Evolutionary conservation across 1,140 invertebrate genomes (phyloP).

Genomic region (Nasonia longicornis): DNA sequence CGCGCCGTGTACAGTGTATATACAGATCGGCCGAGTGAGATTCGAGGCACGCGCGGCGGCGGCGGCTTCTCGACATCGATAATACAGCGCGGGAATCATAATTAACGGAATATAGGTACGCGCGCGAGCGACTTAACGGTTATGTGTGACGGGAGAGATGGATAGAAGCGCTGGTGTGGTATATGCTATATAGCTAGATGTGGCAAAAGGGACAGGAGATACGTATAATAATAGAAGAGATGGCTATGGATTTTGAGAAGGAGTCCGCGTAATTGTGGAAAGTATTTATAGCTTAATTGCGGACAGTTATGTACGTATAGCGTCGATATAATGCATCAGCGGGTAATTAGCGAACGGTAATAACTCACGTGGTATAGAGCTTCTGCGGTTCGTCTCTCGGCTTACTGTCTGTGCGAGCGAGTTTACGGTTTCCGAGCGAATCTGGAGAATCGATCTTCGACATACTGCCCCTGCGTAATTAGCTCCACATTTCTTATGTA

Average conservation of each 20-base stretch:
- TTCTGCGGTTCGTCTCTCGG: neutral
- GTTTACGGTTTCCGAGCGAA: neutral
- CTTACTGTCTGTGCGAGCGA: neutral
- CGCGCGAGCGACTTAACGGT: neutral
- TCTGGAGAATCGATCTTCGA: neutral
- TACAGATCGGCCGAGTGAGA: constrained; percentile 9
- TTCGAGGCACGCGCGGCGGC: constrained; percentile 32
- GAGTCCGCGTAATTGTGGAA: neutral
- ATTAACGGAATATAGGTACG: constrained; percentile 32
- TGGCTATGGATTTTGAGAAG: neutral
- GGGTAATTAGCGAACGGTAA: constrained; percentile 24
- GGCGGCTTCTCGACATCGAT: constrained; percentile 18
- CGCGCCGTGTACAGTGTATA: neutral
- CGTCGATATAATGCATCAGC: neutral
- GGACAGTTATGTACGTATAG: neutral
- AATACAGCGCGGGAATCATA: constrained; percentile 22
- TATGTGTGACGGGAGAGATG: neutral
- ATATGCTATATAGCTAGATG: neutral
- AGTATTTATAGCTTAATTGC: constrained; percentile 9
- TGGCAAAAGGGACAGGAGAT: neutral
- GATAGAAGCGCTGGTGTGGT: neutral
- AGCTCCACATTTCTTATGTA: no score
- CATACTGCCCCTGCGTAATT: neutral
- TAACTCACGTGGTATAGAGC: neutral
- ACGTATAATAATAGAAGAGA: neutral